Conservation (phyloP, 2,113 vertebrate genomes). For the Oriolus oriolus region DNA sequence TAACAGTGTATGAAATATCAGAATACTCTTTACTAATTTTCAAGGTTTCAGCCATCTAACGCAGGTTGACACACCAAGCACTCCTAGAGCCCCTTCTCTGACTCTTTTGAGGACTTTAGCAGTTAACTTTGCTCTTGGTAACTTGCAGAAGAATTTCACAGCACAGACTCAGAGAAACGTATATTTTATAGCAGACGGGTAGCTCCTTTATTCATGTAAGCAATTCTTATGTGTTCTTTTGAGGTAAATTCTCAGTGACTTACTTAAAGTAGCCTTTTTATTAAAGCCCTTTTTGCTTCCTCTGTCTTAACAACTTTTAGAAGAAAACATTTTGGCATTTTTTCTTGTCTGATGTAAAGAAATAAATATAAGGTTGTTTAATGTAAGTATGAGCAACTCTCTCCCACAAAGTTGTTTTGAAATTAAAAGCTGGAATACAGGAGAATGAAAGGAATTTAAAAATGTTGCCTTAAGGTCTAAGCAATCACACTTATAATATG, state of each 20-base stretch:
- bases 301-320: neutral
- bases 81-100: neutral
- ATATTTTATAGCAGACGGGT: neutral
- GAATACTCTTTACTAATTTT: neutral
- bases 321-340: neutral
- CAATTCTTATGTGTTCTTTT: neutral
- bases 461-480: conserved; percentile 14
- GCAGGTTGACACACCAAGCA: fast-evolving
- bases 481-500: neutral
- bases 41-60: neutral
- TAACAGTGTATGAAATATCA: neutral
- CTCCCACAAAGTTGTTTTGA: neutral
- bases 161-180: neutral
- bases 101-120: neutral
- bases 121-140: neutral
- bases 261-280: neutral
- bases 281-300: neutral
- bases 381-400: neutral
- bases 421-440: conserved; percentile 7
- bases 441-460: conserved; percentile 42
- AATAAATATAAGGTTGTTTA: neutral
- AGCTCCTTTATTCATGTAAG: neutral
- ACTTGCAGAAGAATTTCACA: neutral
- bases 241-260: neutral
- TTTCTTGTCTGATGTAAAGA: neutral